Base-by-base conservation (phyloP, 2,888 invertebrate genomes). In the Anarsia innoxiella region DNA sequence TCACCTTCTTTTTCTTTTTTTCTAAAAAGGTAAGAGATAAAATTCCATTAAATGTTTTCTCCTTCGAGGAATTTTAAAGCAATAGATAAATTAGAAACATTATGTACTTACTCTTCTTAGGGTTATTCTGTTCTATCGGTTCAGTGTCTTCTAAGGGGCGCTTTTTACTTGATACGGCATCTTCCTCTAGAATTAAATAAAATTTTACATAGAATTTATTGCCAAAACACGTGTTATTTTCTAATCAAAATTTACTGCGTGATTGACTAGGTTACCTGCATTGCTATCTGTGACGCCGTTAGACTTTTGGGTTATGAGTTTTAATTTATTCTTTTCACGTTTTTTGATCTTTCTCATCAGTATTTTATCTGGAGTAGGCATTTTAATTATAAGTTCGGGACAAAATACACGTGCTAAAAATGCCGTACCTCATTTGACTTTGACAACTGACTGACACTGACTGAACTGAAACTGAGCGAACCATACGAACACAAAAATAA, bases 301-400 rank as follows among this genome's bases (percentile, higher is more conserved):
- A 1, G 89, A 80, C 59, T 90, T 89, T 50, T 89, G 52, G 34
- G 68, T 66, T 8, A 63, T 59, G 6, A 90, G 57, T 47, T 88
- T 88, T 14, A 88, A 61, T 61, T 91, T 93, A 47, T 88, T 89
- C 53, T 91, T 90, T 53, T 93, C 93, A 0, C 91, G 86, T 56
- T 93, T 93, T 46, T 90, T 93, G 19, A 93, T 92, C 75, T 93
- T 93, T 37, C 91, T 85, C 88, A 91, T 88, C 13, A 93, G 75
- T 33, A 93, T 86, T 74, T 91, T 91, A 45, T 93, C 91, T 37
- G 88, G 89, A 1, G 89, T 78, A 30, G 88, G 88, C 89, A 90
- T 90, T 53, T 42, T 60, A 23, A 9, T 26, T 19, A 27, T 23
- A 32, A 36, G 23, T 19, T 19, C 19, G 8, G 8, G 4, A 8